Base-by-base conservation (phyloP, 2,888 invertebrate species). In the Nomada ruficornis region DNA sequence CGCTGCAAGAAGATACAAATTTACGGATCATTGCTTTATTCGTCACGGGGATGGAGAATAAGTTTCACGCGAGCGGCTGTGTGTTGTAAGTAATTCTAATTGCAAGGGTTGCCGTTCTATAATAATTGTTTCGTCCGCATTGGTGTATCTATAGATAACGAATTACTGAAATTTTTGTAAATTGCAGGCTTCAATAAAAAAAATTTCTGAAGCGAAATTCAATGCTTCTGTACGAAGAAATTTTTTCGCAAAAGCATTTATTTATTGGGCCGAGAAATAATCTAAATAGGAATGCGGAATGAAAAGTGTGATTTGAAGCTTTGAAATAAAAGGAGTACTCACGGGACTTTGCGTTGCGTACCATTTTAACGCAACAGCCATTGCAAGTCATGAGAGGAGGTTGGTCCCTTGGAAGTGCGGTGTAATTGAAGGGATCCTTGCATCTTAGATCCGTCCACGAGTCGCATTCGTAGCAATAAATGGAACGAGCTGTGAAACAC, bases 291-390 rank as follows among this genome's bases (percentile, higher is more conserved):
- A 18, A 50, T 3, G 50, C 18, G 50, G 50, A 4, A 50, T 36
- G 13, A 50, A 50, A 50, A 50, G 7, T 13, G 5, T 15, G 18
- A 50, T 5, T 15, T 5, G 18, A 57, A 57, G 11, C 11, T 20
- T 20, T 0, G 10, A 23, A 62, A 59, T 50, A 0, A 29, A n/a
- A 23, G 0, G n/a, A 4, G 44, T 68, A 96, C 97, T 97, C 93
- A 98, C 98, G 96, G 94, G 97, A 97, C 95, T 97, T 97, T 79
- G 97, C 96, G 94, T 98, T 97, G 86, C 98, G 96, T 91, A 98
- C 98, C 97, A 98, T 98, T 95, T 98, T 98, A 80, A 98, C 98
- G 94, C 98, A 98, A 94, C 98, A 98, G 54, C 98, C 98, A 92
- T 98, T 97, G 94, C 98, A 98, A 47, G 97, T 97, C 95, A 97